Evolutionary conservation across 2,113 vertebrate genomes (phyloP), one percentile per base, ranked within the genome.

Genomic region (Micronycteris hirsuta): DNA sequence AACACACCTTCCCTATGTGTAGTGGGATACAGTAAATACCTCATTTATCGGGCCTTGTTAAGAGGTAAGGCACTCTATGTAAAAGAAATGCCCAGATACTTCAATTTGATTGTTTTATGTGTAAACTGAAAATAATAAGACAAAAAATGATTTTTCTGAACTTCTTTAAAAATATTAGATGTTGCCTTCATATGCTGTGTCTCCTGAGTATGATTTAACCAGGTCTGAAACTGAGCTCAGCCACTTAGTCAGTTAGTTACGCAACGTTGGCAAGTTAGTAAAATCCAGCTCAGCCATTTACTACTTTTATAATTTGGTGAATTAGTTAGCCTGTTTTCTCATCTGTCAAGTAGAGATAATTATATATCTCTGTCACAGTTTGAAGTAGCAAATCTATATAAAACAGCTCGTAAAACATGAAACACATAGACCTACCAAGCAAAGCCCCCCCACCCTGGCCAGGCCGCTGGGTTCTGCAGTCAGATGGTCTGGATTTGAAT

Each of bases 361-460:
- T 97, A 96, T 91, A 91, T 93, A 89, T 86, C 89, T 93, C 67
- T 84, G 93, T 96, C 93, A 89, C 77, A 96, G 91, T 95, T 94
- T 86, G 78, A 97, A 96, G 97, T 97, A 97, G 97, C 93, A 96
- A 96, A 97, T 97, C 94, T 97, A 91, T 94, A 96, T 97, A 97
- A 97, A 97, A 96, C 97, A 97, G 97, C 93, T 96, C 96, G 33
- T 97, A 97, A 97, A 97, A 94, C 10, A 11, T 82, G 71, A 96
- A 89, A 61, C 71, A 78, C 93, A 26, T 83, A 95, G 94, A 94
- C 96, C 93, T 96, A 94, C 95, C 71, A 93, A 89, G 63, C 49
- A 3, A 41, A 83, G 78, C 67, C 47, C 80, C n/a, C n/a, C n/a
- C n/a, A n/a, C n/a, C n/a, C 77, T 89, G 43, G 91, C 77, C n/a